Evolutionary conservation across 2,113 vertebrate species (phyloP).

Genomic region (Junco hyemalis): DNA sequence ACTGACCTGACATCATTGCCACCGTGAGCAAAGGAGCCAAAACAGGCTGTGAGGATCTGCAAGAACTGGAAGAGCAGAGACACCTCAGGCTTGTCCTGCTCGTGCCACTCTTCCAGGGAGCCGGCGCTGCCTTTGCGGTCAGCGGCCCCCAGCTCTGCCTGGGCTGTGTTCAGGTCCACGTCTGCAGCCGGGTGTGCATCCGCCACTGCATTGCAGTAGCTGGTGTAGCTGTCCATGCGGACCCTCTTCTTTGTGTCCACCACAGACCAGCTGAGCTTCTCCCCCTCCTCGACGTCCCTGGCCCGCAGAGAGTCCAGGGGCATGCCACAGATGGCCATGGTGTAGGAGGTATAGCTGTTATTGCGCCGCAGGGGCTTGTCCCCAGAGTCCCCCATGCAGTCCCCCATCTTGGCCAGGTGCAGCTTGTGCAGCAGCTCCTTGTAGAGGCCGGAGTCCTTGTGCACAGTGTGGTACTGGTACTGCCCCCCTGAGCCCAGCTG

Average conservation of each 20-base stretch:
- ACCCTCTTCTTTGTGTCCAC: constrained; percentile 78
- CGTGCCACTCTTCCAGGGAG: constrained; percentile 82
- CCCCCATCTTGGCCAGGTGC: constrained; percentile 91
- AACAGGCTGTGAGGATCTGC: constrained; percentile 95
- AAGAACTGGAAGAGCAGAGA: constrained; percentile 93
- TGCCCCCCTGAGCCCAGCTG: constrained; percentile 82
- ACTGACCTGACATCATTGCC: constrained; percentile 95
- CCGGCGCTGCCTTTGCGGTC: constrained; percentile 63
- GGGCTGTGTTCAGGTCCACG: constrained; percentile 63
- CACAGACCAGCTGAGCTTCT: constrained; percentile 67
- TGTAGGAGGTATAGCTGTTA: constrained; percentile 98
- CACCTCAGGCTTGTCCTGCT: constrained; percentile 89
- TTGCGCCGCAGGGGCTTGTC: constrained; percentile 90
- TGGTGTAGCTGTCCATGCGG: constrained; percentile 92
- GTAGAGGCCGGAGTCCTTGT: constrained; percentile 94
- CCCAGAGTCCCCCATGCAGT: constrained; percentile 89
- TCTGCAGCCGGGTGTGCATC: constrained; percentile 71
- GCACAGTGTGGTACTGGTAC: constrained; percentile 89
- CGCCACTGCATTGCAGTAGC: constrained; percentile 86
- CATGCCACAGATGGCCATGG: constrained; percentile 96
- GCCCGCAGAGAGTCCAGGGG: constrained; percentile 82
- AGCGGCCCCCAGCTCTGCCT: constrained; percentile 49
- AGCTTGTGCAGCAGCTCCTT: constrained; percentile 95
- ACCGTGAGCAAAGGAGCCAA: constrained; percentile 96
- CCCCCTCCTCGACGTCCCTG: constrained; percentile 73